Base-by-base conservation (phyloP, 2,113 vertebrate species). In the Tringa solitaria region DNA sequence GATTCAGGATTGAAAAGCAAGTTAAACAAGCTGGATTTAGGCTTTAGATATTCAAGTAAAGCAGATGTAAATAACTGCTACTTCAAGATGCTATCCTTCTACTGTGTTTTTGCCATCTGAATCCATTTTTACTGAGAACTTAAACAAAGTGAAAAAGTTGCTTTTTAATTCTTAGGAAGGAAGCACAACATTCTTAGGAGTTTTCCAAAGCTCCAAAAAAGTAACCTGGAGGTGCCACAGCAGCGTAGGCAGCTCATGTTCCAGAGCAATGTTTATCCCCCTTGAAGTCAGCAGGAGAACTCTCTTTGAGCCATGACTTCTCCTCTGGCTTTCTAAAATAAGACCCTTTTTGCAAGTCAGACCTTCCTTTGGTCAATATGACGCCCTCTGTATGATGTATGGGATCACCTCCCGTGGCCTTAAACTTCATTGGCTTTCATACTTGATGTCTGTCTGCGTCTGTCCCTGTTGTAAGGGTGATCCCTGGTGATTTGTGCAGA, bases 341-440 rank as follows among this genome's bases (percentile, higher is more conserved):
- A 53, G 48, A 33, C 37, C 14, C 11, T 68, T 76, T 60, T 60
- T 75, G 33, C 53, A 72, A 75, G 35, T 93, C 81, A 87, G 78
- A 60, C 37, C 30, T 67, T 85, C 60, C 57, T 39, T 76, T 80
- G 60, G 73, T 84, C 53, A 68, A 6, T 33, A 27, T 63, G 59
- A 80, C 3, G 1, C 26, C 43, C 19, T n/a, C 32, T 1, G 1
- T 33, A 11, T 32, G 43, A 79, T 56, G 56, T 74, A 51, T 0
- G 0, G 48, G 20, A 51, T 84, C 65, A 79, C 69, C n/a, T 95
- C 37, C 60, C 22, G 5, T 46, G 32, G 32, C 69, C 80, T 74
- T 74, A 56, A 63, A 43, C n/a, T 61, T 80, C 41, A 32, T 33
- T 48, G 30, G 13, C 15, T 91, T 91, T 87, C 39, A 4, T 23